These are phyloP conservation scores for Cassiopea andromeda DNA, from an alignment of 30 jellyfish, hydroid and myxozoan genomes.

Conservation along the genomic window DNA sequence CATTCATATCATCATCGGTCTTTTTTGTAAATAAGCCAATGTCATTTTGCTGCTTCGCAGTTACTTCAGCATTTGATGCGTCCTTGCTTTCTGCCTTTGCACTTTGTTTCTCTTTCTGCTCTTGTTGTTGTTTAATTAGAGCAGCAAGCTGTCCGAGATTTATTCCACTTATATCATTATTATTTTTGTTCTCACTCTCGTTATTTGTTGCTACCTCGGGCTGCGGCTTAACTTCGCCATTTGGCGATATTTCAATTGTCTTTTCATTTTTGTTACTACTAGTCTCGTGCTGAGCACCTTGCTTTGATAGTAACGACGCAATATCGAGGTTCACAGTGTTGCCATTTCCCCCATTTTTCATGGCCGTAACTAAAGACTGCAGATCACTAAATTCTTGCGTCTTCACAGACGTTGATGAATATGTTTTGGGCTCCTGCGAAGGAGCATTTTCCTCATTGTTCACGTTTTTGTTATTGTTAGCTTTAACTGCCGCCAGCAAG, in stretches of 20 bases:
- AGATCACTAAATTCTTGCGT: slow-evolving; percentile 75
- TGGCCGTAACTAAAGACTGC: slow-evolving; percentile 60
- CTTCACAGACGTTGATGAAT: slow-evolving; percentile 71
- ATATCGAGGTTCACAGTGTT: slow-evolving; percentile 60
- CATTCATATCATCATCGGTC: slow-evolving; percentile 1
- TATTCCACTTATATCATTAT: slow-evolving; percentile 12
- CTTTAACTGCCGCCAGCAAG: slow-evolving; percentile 54
- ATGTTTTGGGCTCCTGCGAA: slow-evolving; percentile 14
- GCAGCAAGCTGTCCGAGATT: slow-evolving; percentile 30
- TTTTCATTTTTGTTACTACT: slow-evolving; percentile 20
- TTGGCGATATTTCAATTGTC: slow-evolving; percentile 58
- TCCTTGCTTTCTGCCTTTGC: neutral
- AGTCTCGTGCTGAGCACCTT: slow-evolving; percentile 15
- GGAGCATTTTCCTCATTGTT: slow-evolving; percentile 57
- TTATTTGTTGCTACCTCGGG: neutral
- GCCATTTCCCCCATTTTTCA: slow-evolving; percentile 50
- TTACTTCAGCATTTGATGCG: neutral
- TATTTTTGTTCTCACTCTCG: slow-evolving; percentile 8
- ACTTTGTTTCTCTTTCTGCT: slow-evolving; percentile 35
- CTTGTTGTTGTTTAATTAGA: slow-evolving; percentile 24
- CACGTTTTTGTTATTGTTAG: slow-evolving; percentile 45
- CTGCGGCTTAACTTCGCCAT: slow-evolving; percentile 10
- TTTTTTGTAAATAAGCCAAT: neutral
- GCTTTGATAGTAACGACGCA: slow-evolving; percentile 31
- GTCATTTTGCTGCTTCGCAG: neutral